Base-by-base conservation (phyloP, 1,140 invertebrate species). In the Apocrypta bakeri region DNA sequence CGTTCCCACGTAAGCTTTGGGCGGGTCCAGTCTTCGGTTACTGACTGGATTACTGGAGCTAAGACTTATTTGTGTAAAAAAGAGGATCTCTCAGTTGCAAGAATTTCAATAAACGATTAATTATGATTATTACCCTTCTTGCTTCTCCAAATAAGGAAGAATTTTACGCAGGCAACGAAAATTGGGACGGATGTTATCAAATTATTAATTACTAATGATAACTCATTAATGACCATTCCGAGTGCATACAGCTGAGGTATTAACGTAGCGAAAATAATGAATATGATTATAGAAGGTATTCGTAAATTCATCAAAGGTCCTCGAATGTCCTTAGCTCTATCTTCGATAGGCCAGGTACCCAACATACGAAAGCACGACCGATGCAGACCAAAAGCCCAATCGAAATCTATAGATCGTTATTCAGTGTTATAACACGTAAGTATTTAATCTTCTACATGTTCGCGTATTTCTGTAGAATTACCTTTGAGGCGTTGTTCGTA, bases 231-330 rank as follows among this genome's bases (percentile, higher is more conserved):
- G 0, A 81, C 72, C 56, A 75, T 24, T 0, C 17, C 14, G 3
- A 81, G 29, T 1, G 80, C 80, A 9, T 66, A 68, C 25, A 74
- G n/a, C 27, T 81, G 80, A 0, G 80, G 80, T 21, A 81, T 2
- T 7, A 81, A 68, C 6, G 75, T 0, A 8, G 24, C 17, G 6
- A 68, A 48, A 14, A 75, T 29, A 12, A 75, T 48, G 2, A 29
- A 7, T 3, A 71, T 1, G 37, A 81, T 75, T 71, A 81, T 81
- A 0, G 66, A 2, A 1, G 79, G 79, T 12, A 75, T 24, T 8
- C 79, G 42, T 0, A 64, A 25, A 37, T 6, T 0, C 2, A 29
- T 12, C 27, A 3, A 21, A 2, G 29, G 42, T 42, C 7, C 4
- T 72, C 12, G 7, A 0, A 12, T n/a, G 11, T 29, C n/a, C 17